phyloP scores from a whole-genome alignment of 2,888 invertebrate genomes.

The Calliopum simillimum region DNA sequence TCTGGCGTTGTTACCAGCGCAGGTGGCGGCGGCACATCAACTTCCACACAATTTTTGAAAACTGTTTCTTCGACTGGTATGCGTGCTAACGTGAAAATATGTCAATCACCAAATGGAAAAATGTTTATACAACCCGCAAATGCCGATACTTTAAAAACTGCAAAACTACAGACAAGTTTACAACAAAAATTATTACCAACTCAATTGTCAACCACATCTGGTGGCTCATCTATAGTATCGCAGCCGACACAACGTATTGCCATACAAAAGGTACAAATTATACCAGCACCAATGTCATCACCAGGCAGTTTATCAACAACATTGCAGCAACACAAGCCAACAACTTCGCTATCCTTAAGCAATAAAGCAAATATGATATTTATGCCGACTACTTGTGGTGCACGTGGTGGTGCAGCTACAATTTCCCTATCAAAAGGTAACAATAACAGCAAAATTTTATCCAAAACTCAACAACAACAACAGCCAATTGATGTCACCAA shows the following conservation, averaged over 20 bases:
- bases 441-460: slow-evolving; percentile 35
- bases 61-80: slow-evolving; percentile 58
- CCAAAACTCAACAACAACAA: slow-evolving; percentile 21
- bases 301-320: slow-evolving; percentile 42
- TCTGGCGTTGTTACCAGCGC: slow-evolving; percentile 44
- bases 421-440: slow-evolving; percentile 46
- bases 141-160: slow-evolving; percentile 45
- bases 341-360: slow-evolving; percentile 23
- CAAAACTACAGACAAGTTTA: slow-evolving; percentile 44
- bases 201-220: slow-evolving; percentile 38
- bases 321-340: slow-evolving; percentile 25
- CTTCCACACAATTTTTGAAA: slow-evolving; percentile 51
- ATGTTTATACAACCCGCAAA: slow-evolving; percentile 63
- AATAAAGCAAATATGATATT: slow-evolving; percentile 59
- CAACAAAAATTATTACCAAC: slow-evolving; percentile 47
- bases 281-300: slow-evolving; percentile 55
- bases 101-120: slow-evolving; percentile 64
- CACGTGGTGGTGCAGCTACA: slow-evolving; percentile 41
- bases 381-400: slow-evolving; percentile 53
- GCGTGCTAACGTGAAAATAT: slow-evolving; percentile 62
- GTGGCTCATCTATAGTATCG: slow-evolving; percentile 48
- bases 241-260: slow-evolving; percentile 57
- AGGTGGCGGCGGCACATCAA: slow-evolving; percentile 38
- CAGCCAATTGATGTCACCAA: slow-evolving; percentile 40
- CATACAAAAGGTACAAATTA: slow-evolving; percentile 65